Evolutionary conservation across 2,888 invertebrate genomes (phyloP).

Genomic region (Isoperla grammatica): DNA sequence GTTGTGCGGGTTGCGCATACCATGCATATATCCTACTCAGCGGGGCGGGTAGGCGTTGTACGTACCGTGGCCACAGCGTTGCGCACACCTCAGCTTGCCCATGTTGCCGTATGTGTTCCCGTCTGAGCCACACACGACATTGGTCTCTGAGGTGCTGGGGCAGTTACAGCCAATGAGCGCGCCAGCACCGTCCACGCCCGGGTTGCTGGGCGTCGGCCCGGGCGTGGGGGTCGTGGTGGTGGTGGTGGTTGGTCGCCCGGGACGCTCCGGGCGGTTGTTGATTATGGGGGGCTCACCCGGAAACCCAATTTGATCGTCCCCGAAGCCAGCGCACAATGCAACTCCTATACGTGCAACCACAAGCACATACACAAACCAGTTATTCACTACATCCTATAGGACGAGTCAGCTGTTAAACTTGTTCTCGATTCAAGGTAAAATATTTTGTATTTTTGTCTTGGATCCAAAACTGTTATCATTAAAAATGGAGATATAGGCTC

Average conservation of each 20-base stretch:
- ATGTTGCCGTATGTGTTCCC: slow-evolving; percentile 13
- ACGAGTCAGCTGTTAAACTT: no score
- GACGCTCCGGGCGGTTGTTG: background rate
- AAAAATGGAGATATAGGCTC: no score
- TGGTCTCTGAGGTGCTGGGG: background rate
- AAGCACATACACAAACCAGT: no score
- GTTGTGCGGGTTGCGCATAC: background rate
- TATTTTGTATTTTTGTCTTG: no score
- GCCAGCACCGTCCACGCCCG: slow-evolving; percentile 2
- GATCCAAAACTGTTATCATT: no score
- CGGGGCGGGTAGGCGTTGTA: background rate
- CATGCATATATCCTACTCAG: background rate
- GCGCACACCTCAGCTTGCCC: slow-evolving; percentile 9
- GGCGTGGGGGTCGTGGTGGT: background rate
- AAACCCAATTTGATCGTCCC: no score
- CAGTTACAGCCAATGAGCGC: slow-evolving; percentile 5
- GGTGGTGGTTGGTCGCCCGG: background rate
- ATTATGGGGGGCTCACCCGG: no score
- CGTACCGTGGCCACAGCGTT: slow-evolving; percentile 5
- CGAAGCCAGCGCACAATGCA: no score
- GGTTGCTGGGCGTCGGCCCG: background rate
- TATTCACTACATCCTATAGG: no score
- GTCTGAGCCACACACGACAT: no score
- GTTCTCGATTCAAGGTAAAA: no score
- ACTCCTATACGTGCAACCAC: no score